These are phyloP conservation scores for Pelodiscus sinensis DNA, from an alignment of 2,113 vertebrate species.

Conservation along the genomic window DNA sequence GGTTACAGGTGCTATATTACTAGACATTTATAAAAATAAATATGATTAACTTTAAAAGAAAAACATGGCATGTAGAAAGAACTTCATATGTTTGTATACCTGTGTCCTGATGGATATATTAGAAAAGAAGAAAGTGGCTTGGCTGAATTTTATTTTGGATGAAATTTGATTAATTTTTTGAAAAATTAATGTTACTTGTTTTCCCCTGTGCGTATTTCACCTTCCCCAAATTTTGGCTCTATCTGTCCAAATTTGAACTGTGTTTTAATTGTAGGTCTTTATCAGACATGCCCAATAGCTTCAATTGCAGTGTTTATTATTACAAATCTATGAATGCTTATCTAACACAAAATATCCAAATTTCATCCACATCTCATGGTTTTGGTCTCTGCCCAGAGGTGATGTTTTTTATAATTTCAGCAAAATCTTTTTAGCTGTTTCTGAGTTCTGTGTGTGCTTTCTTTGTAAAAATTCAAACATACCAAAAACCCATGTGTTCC, in stretches of 20 bases:
- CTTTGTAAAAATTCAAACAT: background rate
- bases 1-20: constrained; percentile 23
- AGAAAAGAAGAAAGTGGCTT: background rate
- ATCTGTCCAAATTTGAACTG: background rate
- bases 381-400: background rate
- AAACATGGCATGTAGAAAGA: constrained; percentile 31
- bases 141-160: background rate
- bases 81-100: background rate
- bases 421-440: background rate
- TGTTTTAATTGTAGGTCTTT: background rate
- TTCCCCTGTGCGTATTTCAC: background rate
- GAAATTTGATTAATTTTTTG: background rate
- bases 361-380: background rate
- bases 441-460: background rate
- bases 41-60: constrained; percentile 13
- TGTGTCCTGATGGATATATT: background rate
- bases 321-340: constrained; percentile 37
- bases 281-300: background rate
- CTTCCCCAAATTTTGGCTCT: background rate
- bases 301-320: constrained; percentile 15
- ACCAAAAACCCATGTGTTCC: background rate
- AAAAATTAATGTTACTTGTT: background rate
- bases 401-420: background rate
- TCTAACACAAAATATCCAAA: background rate
- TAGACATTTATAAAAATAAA: constrained; percentile 59